Evolutionary conservation across 2,888 invertebrate genomes (phyloP), one percentile per base, ranked within the genome.

Genomic region (Plebejus melissa): DNA sequence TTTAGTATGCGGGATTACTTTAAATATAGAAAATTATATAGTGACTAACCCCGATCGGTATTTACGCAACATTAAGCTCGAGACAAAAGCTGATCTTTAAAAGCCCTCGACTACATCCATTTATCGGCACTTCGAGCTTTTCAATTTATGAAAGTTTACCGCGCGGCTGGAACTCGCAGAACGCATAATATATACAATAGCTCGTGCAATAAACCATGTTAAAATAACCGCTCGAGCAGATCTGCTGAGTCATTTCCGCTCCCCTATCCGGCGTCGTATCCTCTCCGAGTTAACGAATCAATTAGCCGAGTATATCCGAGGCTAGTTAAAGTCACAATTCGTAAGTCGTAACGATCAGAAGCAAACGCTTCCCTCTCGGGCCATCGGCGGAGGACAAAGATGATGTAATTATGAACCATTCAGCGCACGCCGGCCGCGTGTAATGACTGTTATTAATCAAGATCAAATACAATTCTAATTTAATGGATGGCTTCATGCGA

Each of bases 341-440:
- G 88, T 91, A 87, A 91, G 93, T 93, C 88, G 88, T 91, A 84
- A 90, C 86, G 88, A 91, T 91, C 89, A 91, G 81, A 79, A 80
- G 84, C 88, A 88, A 87, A 85, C 84, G 80, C 79, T 83, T 83
- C 81, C 83, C 82, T 80, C 82, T 80, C 85, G 87, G 83, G 84
- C 84, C 91, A 90, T 90, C 90, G 85, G 84, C 88, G 80, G 84
- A 80, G 87, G 85, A 91, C 90, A 91, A 91, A 90, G 88, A 90
- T 90, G 88, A 87, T 88, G 87, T 93, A 91, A 93, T 93, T 90
- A 91, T 83, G 84, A 87, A 82, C 88, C 88, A 91, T 93, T 92
- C 87, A 89, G 90, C 85, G 89, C 91, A 91, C 87, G 83, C 90
- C 80, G 81, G 81, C 80, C 82, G 77, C 76, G 77, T 78, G 82